phyloP scores from a whole-genome alignment of 2,888 invertebrate species.

The Tenthredo distinguenda region DNA sequence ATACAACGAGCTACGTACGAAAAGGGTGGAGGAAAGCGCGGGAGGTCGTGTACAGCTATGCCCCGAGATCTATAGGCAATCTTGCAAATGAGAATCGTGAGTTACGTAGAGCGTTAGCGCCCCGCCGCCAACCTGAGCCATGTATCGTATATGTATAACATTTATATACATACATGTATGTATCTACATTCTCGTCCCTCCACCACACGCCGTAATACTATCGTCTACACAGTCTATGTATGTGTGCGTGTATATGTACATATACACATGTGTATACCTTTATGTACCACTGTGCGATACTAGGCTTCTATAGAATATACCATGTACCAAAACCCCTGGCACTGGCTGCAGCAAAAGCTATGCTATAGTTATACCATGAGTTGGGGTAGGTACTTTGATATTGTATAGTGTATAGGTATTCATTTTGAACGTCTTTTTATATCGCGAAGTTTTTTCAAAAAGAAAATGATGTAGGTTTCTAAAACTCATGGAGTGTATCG shows the following conservation, averaged over 20 bases:
- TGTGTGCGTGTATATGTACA: background rate
- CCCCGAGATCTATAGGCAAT: slow-evolving; percentile 75
- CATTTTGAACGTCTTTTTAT: background rate
- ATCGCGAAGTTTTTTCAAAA: background rate
- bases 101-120: slow-evolving; percentile 75
- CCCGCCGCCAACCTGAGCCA: slow-evolving; percentile 59
- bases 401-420: background rate
- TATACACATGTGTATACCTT: background rate
- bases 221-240: background rate
- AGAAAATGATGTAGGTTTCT: background rate
- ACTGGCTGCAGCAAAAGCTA: slow-evolving; percentile 45
- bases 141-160: slow-evolving; percentile 12
- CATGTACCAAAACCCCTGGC: slow-evolving; percentile 13
- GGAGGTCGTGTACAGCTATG: slow-evolving; percentile 60
- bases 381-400: slow-evolving; percentile 8
- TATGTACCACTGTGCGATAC: slow-evolving; percentile 14
- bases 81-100: slow-evolving; percentile 77
- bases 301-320: slow-evolving; percentile 21
- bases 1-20: slow-evolving; percentile 54
- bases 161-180: slow-evolving; percentile 50
- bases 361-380: slow-evolving; percentile 3
- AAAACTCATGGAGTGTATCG: slow-evolving; percentile 2
- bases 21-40: slow-evolving; percentile 53
- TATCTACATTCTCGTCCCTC: background rate
- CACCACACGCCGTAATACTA: slow-evolving; percentile 12